A percentile compares a stretch with the other conserved stretches of the same genome.
Conservation (phyloP, 2,113 vertebrate species). For the Podarcis raffonei region DNA sequence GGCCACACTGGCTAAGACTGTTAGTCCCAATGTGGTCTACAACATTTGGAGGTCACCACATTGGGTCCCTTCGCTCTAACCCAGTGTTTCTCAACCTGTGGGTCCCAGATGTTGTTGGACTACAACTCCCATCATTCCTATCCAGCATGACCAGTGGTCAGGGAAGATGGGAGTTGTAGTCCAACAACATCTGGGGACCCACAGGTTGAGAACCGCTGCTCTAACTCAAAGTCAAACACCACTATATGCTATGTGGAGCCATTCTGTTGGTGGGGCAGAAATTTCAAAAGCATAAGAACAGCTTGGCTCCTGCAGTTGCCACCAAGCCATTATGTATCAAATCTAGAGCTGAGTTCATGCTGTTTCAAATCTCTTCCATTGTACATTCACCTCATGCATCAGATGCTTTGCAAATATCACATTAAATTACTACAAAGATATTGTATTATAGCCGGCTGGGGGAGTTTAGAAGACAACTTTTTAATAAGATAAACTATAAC, state of each 20-base stretch:
- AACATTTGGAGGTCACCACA: no score
- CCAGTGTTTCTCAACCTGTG: no score
- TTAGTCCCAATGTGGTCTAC: no score
- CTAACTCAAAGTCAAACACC: not conserved
- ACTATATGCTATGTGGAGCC: not conserved
- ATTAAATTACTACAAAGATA: not conserved
- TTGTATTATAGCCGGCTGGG: constrained; percentile 16
- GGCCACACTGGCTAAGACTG: no score
- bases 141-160: no score
- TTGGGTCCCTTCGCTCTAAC: not conserved
- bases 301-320: not conserved
- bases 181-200: no score
- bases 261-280: not conserved
- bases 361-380: not conserved
- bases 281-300: not conserved
- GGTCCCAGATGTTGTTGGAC: no score
- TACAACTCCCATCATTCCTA: no score
- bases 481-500: not conserved
- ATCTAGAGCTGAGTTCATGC: not conserved
- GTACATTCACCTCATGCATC: not conserved
- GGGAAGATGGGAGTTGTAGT: no score
- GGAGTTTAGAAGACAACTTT: constrained; percentile 13
- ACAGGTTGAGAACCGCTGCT: no score
- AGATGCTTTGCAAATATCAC: constrained; percentile 24
- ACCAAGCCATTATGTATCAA: not conserved